Evolutionary conservation across 2,113 vertebrate genomes (phyloP), one percentile per base, ranked within the genome.

Genomic region (Oreocharis arfaki): DNA sequence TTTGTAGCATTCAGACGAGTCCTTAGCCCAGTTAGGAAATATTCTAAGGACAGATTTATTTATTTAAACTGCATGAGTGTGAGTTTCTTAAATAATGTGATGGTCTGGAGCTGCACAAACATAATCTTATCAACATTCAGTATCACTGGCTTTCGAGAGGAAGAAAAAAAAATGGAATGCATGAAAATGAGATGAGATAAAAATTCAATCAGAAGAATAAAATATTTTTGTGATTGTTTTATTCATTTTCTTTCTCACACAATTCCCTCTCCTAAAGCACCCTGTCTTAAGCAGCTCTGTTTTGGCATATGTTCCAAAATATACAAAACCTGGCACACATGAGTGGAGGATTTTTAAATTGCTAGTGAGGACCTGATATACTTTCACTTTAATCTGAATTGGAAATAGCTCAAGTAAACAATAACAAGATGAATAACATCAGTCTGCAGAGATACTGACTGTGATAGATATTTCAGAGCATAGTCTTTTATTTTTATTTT

Each of bases 301-400:
- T 77, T 53, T 85, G 91, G 41, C 84, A 52, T 61, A 16, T 70
- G 83, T 87, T 94, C 63, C 30, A 55, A 87, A 85, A 67, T 75
- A 23, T 57, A 83, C 76, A 91, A 71, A 94, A 89, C 49, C 83
- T 82, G 78, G 74, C 84, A 93, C 84, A 95, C 68, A 74, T 33
- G 71, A 96, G 24, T 94, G 56, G 71, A 93, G 76, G 59, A 75
- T 94, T 97, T 96, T 94, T 88, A 94, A 95, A 96, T 96, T 95
- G 56, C 79, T 88, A 84, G 85, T 70, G 93, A 95, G 44, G 79
- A 77, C 75, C 90, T 79, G 71, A 94, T 95, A 88, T 68, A 77
- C 79, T 90, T 88, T 90, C 83, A 71, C 87, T 95, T 91, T 84
- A 93, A 95, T 96, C 92, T 93, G 92, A 95, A 93, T 94, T 94